Percentiles rank a stretch among this genome's conserved stretches.
Evolutionary conservation across 1,140 invertebrate genomes (phyloP).

Genomic region (Drosophila albomicans): DNA sequence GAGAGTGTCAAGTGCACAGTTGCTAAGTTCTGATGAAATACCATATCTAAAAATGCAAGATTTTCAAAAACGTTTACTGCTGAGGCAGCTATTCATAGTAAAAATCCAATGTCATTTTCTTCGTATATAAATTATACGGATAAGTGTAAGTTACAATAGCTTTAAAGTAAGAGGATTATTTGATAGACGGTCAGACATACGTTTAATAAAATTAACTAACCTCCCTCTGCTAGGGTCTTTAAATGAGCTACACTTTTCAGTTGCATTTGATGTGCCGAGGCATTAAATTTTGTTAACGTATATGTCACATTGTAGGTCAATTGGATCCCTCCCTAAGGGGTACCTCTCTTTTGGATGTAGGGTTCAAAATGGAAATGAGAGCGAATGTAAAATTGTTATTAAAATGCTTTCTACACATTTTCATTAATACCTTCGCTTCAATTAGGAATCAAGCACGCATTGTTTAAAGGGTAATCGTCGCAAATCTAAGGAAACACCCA

Average conservation of each 20-base stretch:
- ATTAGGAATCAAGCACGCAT: conserved; percentile 73
- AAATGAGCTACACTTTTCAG: background rate
- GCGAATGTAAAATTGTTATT: conserved; percentile 5
- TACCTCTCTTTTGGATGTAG: conserved; percentile 4
- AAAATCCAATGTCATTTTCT: too few species aligned
- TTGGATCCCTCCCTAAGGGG: conserved; percentile 4
- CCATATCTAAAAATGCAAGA: background rate
- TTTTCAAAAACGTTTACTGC: too few species aligned
- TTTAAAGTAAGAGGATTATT: background rate
- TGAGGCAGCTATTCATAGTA: background rate
- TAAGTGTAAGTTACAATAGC: background rate
- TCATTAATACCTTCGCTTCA: background rate
- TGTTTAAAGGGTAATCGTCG: conserved; percentile 86
- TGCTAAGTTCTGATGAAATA: background rate
- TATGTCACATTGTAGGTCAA: conserved; percentile 5
- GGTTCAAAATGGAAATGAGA: conserved; percentile 4
- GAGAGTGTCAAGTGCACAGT: too few species aligned
- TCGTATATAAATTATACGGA: too few species aligned
- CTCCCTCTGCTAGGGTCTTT: background rate
- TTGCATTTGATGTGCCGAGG: background rate
- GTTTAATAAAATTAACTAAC: background rate
- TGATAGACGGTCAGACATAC: background rate
- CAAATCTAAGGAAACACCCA: conserved; percentile 78
- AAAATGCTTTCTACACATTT: background rate
- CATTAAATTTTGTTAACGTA: conserved; percentile 3